Evolutionary conservation across 1,140 invertebrate genomes (phyloP).

Genomic region (Trigoniulus corallinus): DNA sequence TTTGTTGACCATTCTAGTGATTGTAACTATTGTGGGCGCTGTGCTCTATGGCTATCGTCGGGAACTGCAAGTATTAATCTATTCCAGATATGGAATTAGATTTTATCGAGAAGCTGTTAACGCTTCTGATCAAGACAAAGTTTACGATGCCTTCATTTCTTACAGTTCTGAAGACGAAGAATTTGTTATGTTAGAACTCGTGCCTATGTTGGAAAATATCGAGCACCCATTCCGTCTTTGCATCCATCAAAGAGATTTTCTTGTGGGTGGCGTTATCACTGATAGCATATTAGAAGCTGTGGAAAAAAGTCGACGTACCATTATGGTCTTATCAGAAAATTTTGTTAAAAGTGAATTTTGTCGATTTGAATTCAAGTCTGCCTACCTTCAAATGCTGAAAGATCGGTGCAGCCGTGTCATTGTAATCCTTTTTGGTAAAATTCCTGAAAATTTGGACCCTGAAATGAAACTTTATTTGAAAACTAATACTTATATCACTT

Average conservation of each 20-base stretch:
- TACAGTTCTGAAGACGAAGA: not conserved
- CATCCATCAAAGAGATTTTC: conserved; percentile 15
- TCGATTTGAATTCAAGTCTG: conserved; percentile 79
- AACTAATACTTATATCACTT: conserved; percentile 73
- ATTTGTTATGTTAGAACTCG: not conserved
- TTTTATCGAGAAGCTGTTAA: not conserved
- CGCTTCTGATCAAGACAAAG: not conserved
- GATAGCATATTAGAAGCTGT: conserved; percentile 64
- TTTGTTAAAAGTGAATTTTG: conserved; percentile 92
- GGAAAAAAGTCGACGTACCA: conserved; percentile 73
- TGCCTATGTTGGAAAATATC: not conserved
- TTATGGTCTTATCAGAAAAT: conserved; percentile 77
- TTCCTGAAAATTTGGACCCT: conserved; percentile 66
- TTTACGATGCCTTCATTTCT: conserved; percentile 1
- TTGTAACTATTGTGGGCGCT: not conserved
- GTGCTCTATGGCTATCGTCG: not conserved
- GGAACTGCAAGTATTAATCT: not conserved
- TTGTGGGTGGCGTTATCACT: conserved; percentile 12
- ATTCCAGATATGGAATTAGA: not conserved
- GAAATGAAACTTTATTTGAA: conserved; percentile 76
- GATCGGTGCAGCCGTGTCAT: conserved; percentile 33
- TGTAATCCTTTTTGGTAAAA: conserved; percentile 65
- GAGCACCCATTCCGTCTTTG: not conserved
- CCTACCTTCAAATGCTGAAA: conserved; percentile 50
- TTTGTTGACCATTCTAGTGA: not conserved